phyloP scores from a whole-genome alignment of 2,113 vertebrate species.

The Pachyramphus minor region DNA sequence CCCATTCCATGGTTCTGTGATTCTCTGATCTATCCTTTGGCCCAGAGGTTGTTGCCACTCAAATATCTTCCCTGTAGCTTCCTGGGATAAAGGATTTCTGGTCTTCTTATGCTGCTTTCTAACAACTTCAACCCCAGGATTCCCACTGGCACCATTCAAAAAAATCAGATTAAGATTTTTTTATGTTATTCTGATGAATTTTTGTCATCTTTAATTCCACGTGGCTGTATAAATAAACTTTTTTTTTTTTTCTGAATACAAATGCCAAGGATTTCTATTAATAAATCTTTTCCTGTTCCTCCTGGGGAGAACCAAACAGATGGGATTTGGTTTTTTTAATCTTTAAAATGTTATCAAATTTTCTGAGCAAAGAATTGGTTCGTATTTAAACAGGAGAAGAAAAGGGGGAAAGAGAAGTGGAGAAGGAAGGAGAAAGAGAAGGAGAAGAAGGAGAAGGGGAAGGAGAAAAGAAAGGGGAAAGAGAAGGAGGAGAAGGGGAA shows the following conservation, averaged over 20 bases:
- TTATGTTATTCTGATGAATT: not conserved
- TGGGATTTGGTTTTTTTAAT: not conserved
- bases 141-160: not conserved
- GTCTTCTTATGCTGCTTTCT: not conserved
- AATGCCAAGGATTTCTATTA: constrained; percentile 21
- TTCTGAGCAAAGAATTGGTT: not conserved
- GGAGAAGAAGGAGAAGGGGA: too few relatives aligned
- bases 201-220: not conserved
- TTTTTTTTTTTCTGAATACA: not conserved
- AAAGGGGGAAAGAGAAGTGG: not conserved
- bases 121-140: not conserved
- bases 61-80: not conserved
- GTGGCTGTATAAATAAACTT: not conserved
- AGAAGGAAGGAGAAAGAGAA: too few relatives aligned
- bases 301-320: constrained; percentile 15
- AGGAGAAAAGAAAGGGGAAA: not conserved
- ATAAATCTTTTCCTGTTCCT: not conserved
- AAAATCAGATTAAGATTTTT: not conserved
- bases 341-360: not conserved
- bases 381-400: not conserved
- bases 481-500: not conserved
- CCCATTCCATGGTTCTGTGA: not conserved
- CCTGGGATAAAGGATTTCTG: not conserved
- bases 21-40: not conserved
- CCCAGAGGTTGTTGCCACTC: not conserved